These are phyloP conservation scores for Tyto alba DNA, from an alignment of 2,113 vertebrate species.

Conservation along the genomic window DNA sequence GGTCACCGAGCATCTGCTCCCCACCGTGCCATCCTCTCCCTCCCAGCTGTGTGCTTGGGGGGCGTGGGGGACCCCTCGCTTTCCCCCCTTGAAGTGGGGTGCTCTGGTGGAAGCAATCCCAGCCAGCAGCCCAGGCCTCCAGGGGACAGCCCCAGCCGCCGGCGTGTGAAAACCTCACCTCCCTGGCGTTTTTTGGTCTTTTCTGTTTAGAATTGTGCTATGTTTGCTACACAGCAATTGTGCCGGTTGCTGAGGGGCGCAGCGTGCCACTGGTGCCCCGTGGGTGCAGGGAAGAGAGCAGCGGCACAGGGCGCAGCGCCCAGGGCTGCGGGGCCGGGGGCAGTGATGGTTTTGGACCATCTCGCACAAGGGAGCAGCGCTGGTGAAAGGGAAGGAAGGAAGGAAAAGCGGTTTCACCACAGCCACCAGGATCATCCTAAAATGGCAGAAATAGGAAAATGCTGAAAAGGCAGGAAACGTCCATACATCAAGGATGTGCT, in stretches of 20 bases:
- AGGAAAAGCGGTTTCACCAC: not conserved
- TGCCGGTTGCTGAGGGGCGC: not conserved
- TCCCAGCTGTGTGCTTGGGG: not conserved
- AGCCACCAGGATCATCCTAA: not conserved
- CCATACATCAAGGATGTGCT: accelerated
- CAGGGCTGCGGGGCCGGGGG: not conserved
- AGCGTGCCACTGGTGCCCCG: accelerated
- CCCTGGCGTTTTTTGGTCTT: not conserved
- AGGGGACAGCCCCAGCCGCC: not conserved
- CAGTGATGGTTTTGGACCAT: accelerated
- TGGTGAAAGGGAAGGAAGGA: not conserved
- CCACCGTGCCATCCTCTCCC: not conserved
- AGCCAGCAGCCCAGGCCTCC: not conserved
- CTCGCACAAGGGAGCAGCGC: not conserved
- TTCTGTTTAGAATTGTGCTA: not conserved
- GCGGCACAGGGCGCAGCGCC: not conserved
- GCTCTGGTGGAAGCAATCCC: not conserved
- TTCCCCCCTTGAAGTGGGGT: not conserved
- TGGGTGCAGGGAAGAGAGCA: no score
- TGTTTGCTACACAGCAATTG: no score
- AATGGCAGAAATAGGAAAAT: not conserved
- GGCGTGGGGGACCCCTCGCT: not conserved
- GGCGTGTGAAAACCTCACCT: accelerated
- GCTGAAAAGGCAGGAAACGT: not conserved
- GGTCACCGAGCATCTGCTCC: not conserved